A percentile compares a stretch with the other conserved stretches of the same genome.
These are phyloP conservation scores for Phorcus lineatus DNA, from an alignment of 2,888 invertebrate species.

Conservation along the genomic window DNA sequence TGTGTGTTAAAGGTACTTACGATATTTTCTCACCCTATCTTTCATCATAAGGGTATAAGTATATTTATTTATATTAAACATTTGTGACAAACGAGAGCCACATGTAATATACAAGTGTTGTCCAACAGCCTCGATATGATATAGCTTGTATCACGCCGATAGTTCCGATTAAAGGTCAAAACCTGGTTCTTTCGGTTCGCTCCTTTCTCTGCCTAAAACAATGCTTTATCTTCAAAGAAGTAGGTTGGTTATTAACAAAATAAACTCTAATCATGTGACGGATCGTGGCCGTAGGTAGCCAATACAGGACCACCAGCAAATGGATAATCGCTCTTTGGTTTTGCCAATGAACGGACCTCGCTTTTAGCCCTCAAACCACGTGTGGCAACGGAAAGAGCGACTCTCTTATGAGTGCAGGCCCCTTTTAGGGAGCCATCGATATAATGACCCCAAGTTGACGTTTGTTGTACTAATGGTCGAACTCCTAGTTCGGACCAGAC, in stretches of 20 bases:
- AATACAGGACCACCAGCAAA: neutral
- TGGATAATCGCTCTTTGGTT: neutral
- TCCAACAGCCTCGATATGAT: neutral
- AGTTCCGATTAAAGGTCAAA: neutral
- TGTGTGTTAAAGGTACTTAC: neutral
- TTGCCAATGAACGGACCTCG: neutral
- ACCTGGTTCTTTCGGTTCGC: neutral
- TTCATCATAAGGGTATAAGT: neutral
- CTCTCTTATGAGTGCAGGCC: neutral
- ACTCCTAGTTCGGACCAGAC: neutral
- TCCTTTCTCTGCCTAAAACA: neutral
- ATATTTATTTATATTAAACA: conserved; percentile 3
- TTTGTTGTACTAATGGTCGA: neutral
- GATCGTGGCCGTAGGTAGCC: neutral
- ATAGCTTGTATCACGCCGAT: neutral
- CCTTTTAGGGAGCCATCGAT: conserved; percentile 8
- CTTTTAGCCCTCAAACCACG: neutral
- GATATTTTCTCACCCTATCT: neutral
- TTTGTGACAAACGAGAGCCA: neutral
- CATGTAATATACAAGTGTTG: neutral
- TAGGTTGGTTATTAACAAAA: conserved; percentile 4
- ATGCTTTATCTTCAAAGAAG: conserved; percentile 13
- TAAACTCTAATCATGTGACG: conserved; percentile 4
- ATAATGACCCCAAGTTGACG: neutral
- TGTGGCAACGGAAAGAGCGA: conserved; percentile 11